phyloP scores from a whole-genome alignment of 2,113 vertebrate species.

The Leucopternis melanops region DNA sequence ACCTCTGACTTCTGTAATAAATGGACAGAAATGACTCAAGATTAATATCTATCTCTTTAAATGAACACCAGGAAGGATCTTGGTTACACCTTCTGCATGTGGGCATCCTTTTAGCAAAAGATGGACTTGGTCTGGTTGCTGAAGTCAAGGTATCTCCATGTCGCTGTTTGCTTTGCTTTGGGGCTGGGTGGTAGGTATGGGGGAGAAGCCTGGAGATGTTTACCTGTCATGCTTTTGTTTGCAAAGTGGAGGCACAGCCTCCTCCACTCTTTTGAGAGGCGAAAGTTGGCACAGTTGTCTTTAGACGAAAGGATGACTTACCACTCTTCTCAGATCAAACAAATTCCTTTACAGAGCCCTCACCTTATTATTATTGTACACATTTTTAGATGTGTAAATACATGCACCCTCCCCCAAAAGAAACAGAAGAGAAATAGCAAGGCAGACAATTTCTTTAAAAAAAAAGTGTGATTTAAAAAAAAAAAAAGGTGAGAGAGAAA shows the following conservation, averaged over 20 bases:
- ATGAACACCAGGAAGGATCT: background rate
- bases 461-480: background rate
- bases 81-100: accelerated
- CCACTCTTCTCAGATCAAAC: background rate
- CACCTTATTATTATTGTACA: background rate
- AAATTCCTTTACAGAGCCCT: background rate
- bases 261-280: background rate
- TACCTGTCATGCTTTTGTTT: background rate
- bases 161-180: background rate
- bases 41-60: background rate
- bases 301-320: background rate
- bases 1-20: background rate
- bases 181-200: accelerated
- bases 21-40: background rate
- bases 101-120: accelerated
- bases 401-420: accelerated
- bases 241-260: background rate
- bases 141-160: background rate
- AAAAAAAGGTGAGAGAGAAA: background rate
- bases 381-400: background rate
- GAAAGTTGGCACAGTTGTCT: accelerated
- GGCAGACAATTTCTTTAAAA: background rate
- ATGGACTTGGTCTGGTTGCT: background rate
- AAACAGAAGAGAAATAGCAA: background rate
- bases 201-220: background rate